Evolutionary conservation across 1,140 invertebrate genomes (phyloP), one percentile per base, ranked within the genome.

Genomic region (Caenorhabditis brenneri): DNA sequence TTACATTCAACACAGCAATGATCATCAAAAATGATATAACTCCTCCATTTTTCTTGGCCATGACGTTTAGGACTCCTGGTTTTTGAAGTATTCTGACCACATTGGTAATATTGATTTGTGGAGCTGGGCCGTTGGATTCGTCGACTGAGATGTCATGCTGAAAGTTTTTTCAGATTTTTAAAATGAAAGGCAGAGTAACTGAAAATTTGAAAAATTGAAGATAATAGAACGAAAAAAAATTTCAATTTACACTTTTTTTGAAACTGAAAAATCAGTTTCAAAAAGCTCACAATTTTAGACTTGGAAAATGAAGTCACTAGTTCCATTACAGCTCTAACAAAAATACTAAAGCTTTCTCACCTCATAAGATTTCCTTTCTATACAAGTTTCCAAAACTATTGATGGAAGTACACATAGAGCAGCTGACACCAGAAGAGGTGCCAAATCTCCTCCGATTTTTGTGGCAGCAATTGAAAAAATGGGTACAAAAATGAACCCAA

Each of bases 401-500:
- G 58, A 55, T 0, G 83, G 60, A 39, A 86, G n/a, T 10, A 49
- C 31, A 29, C 79, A 78, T 5, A 86, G 48, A n/a, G 69, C 42
- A 16, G 84, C 74, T 27, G 84, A 79, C 1, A 82, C 55, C 4
- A 86, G 42, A 49, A 86, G 36, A n/a, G 85, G 85, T 4, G 85
- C 84, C n/a, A 46, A 39, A 27, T 85, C 84, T 15, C 48, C 39
- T 22, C 81, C 36, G 12, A 86, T 39, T 46, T 86, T 86, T 0
- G 83, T 82, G 10, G 81, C 53, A 16, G 81, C 22, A 29, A 80
- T 83, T 27, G 85, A 86, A n/a, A 85, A 58, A n/a, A 85, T 55
- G 1, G 85, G 85, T 3, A 79, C 84, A 36, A 86, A 83, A n/a
- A 86, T 85, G 79, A 86, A 86, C 2, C 85, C 85, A 4, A 86